Conservation (phyloP, 2,888 invertebrate genomes). For the Agriotes lineatus region DNA sequence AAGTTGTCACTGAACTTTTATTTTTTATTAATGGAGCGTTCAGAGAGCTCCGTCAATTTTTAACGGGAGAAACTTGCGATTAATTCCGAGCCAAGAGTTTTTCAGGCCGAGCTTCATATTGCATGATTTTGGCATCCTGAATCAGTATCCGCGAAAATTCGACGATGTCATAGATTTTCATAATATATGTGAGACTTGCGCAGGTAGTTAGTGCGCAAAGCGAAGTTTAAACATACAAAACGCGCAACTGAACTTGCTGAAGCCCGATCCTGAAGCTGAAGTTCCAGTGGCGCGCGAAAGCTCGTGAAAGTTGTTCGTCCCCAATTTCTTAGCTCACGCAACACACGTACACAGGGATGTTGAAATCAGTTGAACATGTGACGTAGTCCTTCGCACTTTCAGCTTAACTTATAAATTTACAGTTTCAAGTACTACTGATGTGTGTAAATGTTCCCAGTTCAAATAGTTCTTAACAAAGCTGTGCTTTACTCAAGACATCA, state of each 20-base stretch:
- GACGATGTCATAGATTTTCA: slow-evolving; percentile 13
- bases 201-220: slow-evolving; percentile 39
- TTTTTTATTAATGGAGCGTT: too few species aligned
- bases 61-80: too few species aligned
- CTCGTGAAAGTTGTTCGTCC: slow-evolving; percentile 43
- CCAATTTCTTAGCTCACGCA: slow-evolving; percentile 21
- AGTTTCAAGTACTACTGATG: too few species aligned
- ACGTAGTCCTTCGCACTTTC: not conserved
- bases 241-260: slow-evolving; percentile 45
- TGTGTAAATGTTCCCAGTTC: not conserved
- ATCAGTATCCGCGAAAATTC: not conserved
- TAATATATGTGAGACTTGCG: slow-evolving; percentile 36
- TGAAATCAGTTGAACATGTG: slow-evolving; percentile 5
- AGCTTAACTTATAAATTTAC: not conserved
- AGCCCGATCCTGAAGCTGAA: slow-evolving; percentile 37
- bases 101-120: too few species aligned
- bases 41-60: too few species aligned
- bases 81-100: too few species aligned
- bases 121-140: too few species aligned
- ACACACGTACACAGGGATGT: slow-evolving; percentile 12
- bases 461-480: not conserved
- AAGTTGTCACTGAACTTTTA: too few species aligned
- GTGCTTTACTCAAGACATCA: not conserved
- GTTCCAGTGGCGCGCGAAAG: slow-evolving; percentile 49
- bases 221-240: slow-evolving; percentile 36